Conservation (phyloP, 1,140 invertebrate genomes). For the Brachystomella parvula region DNA sequence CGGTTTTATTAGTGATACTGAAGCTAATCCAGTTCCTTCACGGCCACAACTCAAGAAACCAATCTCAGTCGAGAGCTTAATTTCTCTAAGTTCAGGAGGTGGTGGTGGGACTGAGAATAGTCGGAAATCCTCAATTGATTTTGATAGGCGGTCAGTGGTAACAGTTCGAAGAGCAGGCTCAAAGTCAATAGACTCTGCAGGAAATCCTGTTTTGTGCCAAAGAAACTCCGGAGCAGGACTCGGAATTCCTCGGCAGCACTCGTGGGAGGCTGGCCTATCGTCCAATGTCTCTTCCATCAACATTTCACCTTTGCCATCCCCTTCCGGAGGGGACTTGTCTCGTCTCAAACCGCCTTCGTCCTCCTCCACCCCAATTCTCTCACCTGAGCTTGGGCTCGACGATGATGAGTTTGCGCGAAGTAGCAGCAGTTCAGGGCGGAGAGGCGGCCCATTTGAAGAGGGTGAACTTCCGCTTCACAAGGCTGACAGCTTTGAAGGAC, state of each 20-base stretch:
- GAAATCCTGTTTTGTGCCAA: no score
- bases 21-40: slow-evolving; percentile 29
- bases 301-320: background rate
- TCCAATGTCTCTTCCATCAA: background rate
- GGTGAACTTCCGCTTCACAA: slow-evolving; percentile 48
- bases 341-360: background rate
- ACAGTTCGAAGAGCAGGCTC: slow-evolving; percentile 34
- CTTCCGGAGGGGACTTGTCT: background rate
- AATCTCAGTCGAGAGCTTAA: slow-evolving; percentile 30
- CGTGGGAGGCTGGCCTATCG: slow-evolving; percentile 30
- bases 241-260: slow-evolving; percentile 32
- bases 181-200: slow-evolving; percentile 23
- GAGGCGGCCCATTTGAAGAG: slow-evolving; percentile 25
- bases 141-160: slow-evolving; percentile 35
- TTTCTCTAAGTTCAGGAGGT: slow-evolving; percentile 26
- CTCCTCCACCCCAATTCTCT: slow-evolving; percentile 20
- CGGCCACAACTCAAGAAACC: slow-evolving; percentile 22
- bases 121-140: slow-evolving; percentile 35
- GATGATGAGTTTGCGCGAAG: slow-evolving; percentile 20
- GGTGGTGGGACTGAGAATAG: slow-evolving; percentile 24
- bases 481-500: slow-evolving; percentile 60
- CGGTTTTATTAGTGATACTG: slow-evolving; percentile 25
- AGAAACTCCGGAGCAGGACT: no score
- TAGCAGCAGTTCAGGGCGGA: slow-evolving; percentile 13
- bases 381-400: slow-evolving; percentile 15